These are phyloP conservation scores for Catharus fuscescens DNA, from an alignment of 2,113 vertebrate species.

Conservation along the genomic window DNA sequence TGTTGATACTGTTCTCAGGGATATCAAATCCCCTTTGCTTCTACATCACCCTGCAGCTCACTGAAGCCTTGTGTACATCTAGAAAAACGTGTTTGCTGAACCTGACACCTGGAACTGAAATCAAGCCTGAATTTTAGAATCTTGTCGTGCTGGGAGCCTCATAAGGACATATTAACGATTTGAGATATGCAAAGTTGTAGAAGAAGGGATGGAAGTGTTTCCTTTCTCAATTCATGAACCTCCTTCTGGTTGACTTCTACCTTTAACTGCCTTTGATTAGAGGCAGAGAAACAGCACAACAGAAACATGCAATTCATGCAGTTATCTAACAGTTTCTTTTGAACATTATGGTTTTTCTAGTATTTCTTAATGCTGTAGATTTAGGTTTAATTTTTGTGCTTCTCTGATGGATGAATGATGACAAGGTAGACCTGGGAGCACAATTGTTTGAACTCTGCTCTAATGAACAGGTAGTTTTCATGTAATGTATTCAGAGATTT, in stretches of 20 bases:
- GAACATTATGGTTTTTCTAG: fast-evolving
- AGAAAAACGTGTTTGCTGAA: not conserved
- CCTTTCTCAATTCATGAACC: not conserved
- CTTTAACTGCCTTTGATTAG: not conserved
- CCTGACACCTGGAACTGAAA: not conserved
- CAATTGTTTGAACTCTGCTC: not conserved
- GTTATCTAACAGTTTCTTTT: not conserved
- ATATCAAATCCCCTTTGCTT: not conserved
- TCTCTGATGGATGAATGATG: not conserved
- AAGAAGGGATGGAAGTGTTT: not conserved
- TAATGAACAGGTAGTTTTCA: not conserved
- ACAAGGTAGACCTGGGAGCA: not conserved
- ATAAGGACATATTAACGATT: fast-evolving
- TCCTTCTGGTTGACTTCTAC: not conserved
- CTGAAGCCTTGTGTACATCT: fast-evolving
- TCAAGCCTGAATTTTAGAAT: not conserved
- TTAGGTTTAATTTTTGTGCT: not conserved
- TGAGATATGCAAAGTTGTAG: not conserved
- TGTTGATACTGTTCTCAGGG: not conserved
- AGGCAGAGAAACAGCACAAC: not conserved
- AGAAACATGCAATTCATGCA: not conserved
- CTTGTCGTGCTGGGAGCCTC: not conserved
- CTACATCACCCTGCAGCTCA: fast-evolving
- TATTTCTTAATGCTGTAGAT: not conserved
- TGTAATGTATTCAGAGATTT: not conserved